Percentiles rank a stretch among this genome's conserved stretches.
phyloP scores from a whole-genome alignment of 2,888 invertebrate genomes.

The Sphaerophoria rueppellii region DNA sequence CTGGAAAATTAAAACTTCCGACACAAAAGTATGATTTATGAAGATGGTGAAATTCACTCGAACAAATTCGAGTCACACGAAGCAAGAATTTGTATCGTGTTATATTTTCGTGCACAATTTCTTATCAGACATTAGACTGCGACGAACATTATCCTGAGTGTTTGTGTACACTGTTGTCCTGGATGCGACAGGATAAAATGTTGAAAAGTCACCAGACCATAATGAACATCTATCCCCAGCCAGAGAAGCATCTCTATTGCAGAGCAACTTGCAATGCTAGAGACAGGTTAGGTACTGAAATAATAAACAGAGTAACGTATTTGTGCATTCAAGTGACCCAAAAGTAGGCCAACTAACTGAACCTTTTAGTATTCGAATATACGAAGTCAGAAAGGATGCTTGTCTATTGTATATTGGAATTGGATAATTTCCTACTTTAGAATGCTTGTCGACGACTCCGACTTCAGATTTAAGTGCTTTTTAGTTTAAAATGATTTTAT shows the following conservation, averaged over 20 bases:
- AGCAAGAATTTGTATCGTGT: conserved; percentile 23
- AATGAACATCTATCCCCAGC: conserved; percentile 26
- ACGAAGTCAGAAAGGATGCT: conserved; percentile 49
- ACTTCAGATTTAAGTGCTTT: neutral
- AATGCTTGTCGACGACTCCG: neutral
- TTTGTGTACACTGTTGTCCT: conserved; percentile 36
- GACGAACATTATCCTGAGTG: conserved; percentile 46
- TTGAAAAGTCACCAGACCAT: conserved; percentile 56
- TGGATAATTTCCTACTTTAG: conserved; percentile 64
- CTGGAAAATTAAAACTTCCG: too few relatives aligned
- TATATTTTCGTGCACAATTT: neutral
- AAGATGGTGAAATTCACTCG: neutral
- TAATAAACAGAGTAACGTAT: conserved; percentile 48
- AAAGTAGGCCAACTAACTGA: conserved; percentile 58
- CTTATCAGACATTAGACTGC: conserved; percentile 46
- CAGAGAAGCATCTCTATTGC: neutral
- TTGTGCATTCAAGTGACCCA: conserved; percentile 58
- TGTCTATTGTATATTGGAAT: conserved; percentile 59
- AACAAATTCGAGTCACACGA: conserved; percentile 13
- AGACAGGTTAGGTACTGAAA: conserved; percentile 19
- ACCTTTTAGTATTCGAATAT: neutral
- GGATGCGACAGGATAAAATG: conserved; percentile 34
- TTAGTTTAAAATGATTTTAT: conserved; percentile 24
- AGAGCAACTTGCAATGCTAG: neutral
- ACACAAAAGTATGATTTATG: neutral